phyloP scores from a whole-genome alignment of 2,113 vertebrate species.

The Cavia aperea region DNA sequence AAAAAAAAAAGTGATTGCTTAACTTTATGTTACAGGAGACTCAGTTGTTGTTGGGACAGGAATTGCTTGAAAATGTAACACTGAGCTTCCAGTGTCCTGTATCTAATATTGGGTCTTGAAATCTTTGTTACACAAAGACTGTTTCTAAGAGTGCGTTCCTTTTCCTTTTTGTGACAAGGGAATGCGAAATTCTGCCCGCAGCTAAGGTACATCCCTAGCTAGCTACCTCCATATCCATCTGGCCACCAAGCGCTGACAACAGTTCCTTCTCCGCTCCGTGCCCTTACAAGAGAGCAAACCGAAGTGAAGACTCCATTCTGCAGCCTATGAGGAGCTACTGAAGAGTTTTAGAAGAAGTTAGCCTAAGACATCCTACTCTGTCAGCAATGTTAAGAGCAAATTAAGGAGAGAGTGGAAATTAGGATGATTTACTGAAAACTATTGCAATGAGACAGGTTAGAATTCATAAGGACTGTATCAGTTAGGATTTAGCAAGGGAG shows the following conservation, averaged over 20 bases:
- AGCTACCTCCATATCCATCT: background rate
- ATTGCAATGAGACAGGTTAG: background rate
- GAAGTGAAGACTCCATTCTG: background rate
- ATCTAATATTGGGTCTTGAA: background rate
- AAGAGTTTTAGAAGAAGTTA: background rate
- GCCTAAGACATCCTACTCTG: background rate
- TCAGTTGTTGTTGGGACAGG: background rate
- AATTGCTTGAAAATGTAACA: conserved; percentile 2
- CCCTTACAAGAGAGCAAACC: background rate
- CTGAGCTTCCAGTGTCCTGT: background rate
- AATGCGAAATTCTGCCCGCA: background rate
- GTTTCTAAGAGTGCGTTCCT: background rate
- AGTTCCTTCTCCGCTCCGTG: background rate
- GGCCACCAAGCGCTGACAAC: background rate
- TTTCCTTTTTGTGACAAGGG: background rate
- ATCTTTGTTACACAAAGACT: background rate
- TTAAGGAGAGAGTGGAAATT: background rate
- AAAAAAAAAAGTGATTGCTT: background rate
- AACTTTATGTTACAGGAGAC: background rate
- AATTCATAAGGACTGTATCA: background rate
- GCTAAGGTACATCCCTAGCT: background rate
- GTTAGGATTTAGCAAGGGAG: background rate
- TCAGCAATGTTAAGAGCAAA: background rate
- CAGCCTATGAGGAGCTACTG: background rate
- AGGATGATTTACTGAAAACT: background rate